Evolutionary conservation across 1,140 invertebrate genomes (phyloP).

Genomic region (Diprion similis): DNA sequence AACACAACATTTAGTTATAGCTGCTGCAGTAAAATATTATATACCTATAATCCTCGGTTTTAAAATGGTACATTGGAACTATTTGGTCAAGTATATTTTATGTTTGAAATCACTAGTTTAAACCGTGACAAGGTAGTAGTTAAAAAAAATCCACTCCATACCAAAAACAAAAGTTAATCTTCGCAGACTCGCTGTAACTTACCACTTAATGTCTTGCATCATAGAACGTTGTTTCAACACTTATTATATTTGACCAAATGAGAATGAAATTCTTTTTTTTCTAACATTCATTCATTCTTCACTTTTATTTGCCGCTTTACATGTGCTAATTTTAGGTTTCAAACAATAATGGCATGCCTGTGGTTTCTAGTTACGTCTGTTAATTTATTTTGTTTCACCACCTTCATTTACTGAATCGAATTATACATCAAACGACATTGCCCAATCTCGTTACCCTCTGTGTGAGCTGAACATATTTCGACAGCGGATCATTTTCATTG

Average conservation of each 20-base stretch:
- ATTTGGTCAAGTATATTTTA: slow-evolving; percentile 58
- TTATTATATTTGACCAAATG: background rate
- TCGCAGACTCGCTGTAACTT: too few relatives aligned
- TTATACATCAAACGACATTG: slow-evolving; percentile 19
- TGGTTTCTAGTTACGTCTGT: slow-evolving; percentile 28
- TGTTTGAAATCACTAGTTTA: slow-evolving; percentile 26
- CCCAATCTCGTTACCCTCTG: slow-evolving; percentile 28
- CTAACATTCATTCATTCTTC: slow-evolving; percentile 53
- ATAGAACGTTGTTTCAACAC: background rate
- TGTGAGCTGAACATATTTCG: slow-evolving; percentile 49
- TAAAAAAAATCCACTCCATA: slow-evolving; percentile 30
- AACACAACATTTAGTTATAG: too few relatives aligned
- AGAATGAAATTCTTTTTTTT: slow-evolving; percentile 48
- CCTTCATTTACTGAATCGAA: slow-evolving; percentile 13
- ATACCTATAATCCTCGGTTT: slow-evolving; percentile 6
- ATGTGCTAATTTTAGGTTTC: slow-evolving; percentile 49
- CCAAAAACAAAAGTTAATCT: background rate
- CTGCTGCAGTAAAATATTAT: background rate
- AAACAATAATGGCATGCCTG: slow-evolving; percentile 41
- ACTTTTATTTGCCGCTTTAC: slow-evolving; percentile 62
- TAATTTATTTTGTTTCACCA: slow-evolving; percentile 23
- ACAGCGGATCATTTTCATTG: slow-evolving; percentile 27
- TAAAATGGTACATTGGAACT: slow-evolving; percentile 54
- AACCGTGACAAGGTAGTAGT: slow-evolving; percentile 59
- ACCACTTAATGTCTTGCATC: background rate